Conservation (phyloP, 2,113 vertebrate genomes). For the Drymodes brunneopygia region DNA sequence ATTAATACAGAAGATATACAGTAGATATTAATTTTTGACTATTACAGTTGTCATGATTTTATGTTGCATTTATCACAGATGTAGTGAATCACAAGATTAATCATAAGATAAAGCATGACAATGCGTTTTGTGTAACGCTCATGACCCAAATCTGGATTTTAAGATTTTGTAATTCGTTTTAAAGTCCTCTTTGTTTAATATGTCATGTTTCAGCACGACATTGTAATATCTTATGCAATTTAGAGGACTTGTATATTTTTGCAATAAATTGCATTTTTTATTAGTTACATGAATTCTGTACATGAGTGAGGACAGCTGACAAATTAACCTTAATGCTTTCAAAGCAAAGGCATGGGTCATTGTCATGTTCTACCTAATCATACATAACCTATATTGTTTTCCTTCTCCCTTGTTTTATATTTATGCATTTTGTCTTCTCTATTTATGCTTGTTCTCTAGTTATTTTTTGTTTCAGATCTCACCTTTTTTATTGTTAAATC, state of each 20-base stretch:
- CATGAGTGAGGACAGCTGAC: conserved; percentile 52
- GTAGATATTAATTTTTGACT: conserved; percentile 59
- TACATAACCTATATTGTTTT: conserved; percentile 7
- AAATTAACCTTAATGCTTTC: conserved; percentile 35
- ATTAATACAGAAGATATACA: conserved; percentile 51
- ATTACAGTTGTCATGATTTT: conserved; percentile 50
- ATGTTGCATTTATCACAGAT: conserved; percentile 58
- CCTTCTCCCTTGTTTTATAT: conserved; percentile 35
- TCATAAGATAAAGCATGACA: conserved; percentile 43
- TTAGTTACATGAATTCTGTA: conserved; percentile 46
- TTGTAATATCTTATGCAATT: conserved; percentile 73
- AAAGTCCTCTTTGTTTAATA: conserved; percentile 67
- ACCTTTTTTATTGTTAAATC: conserved; percentile 16
- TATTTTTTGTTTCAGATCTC: not conserved
- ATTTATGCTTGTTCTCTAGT: conserved; percentile 6
- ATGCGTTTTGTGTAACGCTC: conserved; percentile 59
- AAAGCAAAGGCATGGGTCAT: conserved; percentile 18
- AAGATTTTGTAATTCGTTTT: conserved; percentile 51
- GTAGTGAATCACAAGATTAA: conserved; percentile 49
- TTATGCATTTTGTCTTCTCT: conserved; percentile 45
- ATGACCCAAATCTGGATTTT: conserved; percentile 40
- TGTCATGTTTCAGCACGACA: conserved; percentile 62
- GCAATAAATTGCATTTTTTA: conserved; percentile 73
- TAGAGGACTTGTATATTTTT: conserved; percentile 72
- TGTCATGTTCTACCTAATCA: conserved; percentile 25